phyloP scores from a whole-genome alignment of 1,140 invertebrate species.

The Procambarus clarkii region DNA sequence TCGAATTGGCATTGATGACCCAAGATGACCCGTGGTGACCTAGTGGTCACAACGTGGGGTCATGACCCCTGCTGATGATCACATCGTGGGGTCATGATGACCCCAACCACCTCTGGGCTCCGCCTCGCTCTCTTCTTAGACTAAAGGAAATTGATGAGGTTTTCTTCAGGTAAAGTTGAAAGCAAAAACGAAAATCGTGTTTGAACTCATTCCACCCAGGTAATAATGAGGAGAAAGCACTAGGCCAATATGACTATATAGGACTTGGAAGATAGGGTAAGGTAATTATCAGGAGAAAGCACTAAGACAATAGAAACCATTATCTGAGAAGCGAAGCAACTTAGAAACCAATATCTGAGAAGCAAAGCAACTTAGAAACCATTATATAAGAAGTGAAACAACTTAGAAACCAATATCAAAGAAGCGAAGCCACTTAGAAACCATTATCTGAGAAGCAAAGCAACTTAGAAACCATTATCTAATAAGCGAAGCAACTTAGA shows the following conservation, averaged over 20 bases:
- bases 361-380: not conserved
- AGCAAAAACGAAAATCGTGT: not conserved
- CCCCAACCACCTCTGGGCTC: not conserved
- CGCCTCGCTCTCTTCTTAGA: not conserved
- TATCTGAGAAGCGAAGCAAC: not conserved
- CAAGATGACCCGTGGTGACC: not conserved
- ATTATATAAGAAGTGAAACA: too few species aligned
- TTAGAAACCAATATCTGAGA: not conserved
- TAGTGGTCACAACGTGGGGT: not conserved
- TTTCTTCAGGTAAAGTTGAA: not conserved
- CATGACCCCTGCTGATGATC: not conserved
- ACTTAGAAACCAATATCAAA: too few species aligned
- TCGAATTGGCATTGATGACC: conserved; percentile 23
- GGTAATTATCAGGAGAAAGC: not conserved
- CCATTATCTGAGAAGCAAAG: too few species aligned
- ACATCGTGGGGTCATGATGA: not conserved
- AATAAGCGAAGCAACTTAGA: too few species aligned
- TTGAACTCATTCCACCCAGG: not conserved
- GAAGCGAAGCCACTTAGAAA: too few species aligned
- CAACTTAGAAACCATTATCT: too few species aligned
- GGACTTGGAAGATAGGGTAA: not conserved
- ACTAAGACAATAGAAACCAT: not conserved
- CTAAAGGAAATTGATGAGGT: not conserved
- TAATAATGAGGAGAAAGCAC: not conserved
- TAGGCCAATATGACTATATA: not conserved